Percentiles rank a stretch among this genome's conserved stretches.
Conservation (phyloP, 2,797 vertebrate genomes). For the Remorina albescens region DNA sequence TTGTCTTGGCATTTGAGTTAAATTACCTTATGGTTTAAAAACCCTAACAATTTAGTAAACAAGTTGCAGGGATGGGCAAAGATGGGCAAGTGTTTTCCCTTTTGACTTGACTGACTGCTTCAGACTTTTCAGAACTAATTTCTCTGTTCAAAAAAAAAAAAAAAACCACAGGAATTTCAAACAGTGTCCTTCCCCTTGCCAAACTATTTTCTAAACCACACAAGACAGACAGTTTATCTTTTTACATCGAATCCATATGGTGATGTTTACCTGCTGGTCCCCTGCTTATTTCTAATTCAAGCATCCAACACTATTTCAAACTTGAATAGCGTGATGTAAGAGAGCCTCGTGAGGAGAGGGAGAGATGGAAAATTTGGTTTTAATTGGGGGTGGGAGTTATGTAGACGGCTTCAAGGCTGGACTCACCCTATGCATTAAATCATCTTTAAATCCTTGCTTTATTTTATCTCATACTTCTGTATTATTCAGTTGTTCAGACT, state of each 20-base stretch:
- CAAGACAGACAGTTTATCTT: neutral
- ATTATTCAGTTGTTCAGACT: constrained; percentile 1
- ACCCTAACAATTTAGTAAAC: no score
- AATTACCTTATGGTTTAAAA: no score
- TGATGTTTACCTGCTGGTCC: constrained; percentile 10
- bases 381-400: neutral
- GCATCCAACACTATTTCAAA: neutral
- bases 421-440: neutral
- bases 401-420: neutral
- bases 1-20: no score
- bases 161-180: no score
- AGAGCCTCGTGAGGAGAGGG: neutral
- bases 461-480: neutral
- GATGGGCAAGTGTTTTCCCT: constrained; percentile 29
- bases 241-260: constrained; percentile 25
- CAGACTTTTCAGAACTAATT: constrained; percentile 15
- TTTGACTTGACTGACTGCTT: constrained; percentile 19
- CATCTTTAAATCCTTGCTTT: neutral
- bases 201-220: constrained; percentile 20
- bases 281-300: constrained; percentile 10
- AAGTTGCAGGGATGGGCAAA: neutral
- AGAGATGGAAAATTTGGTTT: neutral
- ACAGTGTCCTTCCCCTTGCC: constrained; percentile 20
- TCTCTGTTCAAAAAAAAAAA: no score
- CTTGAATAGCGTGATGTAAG: neutral